These are phyloP conservation scores for Bufotes viridis DNA, from an alignment of 2,797 vertebrate species.

Conservation along the genomic window DNA sequence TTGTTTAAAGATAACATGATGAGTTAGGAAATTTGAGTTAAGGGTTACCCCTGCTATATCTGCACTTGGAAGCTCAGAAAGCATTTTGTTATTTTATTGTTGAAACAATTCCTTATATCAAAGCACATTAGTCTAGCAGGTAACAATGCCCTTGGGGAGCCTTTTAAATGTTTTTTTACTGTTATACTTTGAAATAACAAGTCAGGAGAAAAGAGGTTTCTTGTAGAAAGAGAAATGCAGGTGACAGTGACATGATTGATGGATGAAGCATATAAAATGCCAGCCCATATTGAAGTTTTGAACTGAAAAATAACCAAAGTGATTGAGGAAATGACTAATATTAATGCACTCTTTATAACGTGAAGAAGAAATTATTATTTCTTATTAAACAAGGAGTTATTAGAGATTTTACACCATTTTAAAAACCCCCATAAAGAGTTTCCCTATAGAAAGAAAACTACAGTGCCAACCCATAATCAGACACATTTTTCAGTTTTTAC, in stretches of 20 bases:
- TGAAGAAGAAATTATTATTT: not conserved
- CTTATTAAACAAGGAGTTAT: not conserved
- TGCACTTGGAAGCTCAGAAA: not conserved
- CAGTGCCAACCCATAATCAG: no score
- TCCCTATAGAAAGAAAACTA: no score
- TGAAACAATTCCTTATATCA: slow-evolving; percentile 22
- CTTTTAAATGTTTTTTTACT: slow-evolving; percentile 15
- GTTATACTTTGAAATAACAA: slow-evolving; percentile 39
- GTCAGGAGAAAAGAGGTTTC: slow-evolving; percentile 27
- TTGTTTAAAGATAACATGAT: no score
- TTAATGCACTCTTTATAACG: not conserved
- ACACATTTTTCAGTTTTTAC: no score
- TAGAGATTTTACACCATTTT: no score
- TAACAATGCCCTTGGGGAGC: slow-evolving; percentile 23
- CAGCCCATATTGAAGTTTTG: not conserved
- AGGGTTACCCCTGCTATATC: not conserved
- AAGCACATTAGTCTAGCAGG: slow-evolving; percentile 28
- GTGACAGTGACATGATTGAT: slow-evolving; percentile 3
- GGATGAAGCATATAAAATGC: slow-evolving; percentile 24
- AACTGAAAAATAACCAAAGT: not conserved
- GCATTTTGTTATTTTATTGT: slow-evolving; percentile 11
- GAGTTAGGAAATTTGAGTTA: no score
- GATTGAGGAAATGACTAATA: not conserved
- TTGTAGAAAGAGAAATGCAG: slow-evolving; percentile 9
- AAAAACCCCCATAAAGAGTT: no score